Percentiles rank a stretch among this genome's conserved stretches.
Evolutionary conservation across 2,888 invertebrate genomes (phyloP).

Genomic region (Tetramorium bicarinatum): DNA sequence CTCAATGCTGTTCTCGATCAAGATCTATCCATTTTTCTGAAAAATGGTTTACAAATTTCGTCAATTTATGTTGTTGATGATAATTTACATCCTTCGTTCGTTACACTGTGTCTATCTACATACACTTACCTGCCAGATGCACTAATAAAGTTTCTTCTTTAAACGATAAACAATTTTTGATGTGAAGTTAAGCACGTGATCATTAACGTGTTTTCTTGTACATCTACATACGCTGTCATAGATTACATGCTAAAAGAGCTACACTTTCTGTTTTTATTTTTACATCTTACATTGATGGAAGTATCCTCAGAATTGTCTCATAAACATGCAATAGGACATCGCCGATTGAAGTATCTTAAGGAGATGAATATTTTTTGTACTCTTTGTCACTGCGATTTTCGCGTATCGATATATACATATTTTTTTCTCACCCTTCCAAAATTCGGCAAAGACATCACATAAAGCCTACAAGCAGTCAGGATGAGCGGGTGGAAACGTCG

Average conservation of each 20-base stretch:
- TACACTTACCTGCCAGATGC: background rate
- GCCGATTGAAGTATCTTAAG: constrained; percentile 2
- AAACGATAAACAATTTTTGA: background rate
- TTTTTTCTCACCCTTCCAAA: constrained; percentile 19
- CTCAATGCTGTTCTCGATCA: background rate
- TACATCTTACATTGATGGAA: background rate
- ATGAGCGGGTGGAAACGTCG: constrained; percentile 4
- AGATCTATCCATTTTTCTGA: background rate
- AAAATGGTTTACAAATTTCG: background rate
- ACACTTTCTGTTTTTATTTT: background rate
- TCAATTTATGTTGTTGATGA: background rate
- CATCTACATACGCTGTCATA: background rate
- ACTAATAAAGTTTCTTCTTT: background rate
- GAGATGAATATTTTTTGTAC: background rate
- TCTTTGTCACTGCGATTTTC: background rate
- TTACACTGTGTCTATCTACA: background rate
- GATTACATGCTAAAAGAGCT: background rate
- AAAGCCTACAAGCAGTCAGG: constrained; percentile 8
- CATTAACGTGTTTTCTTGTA: background rate
- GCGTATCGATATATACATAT: background rate
- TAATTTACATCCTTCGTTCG: background rate
- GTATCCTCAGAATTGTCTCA: constrained; percentile 12
- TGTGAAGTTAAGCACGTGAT: background rate
- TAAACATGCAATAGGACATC: constrained; percentile 27
- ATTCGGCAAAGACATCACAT: constrained; percentile 14